Conservation (phyloP, 2,113 vertebrate species). For the Cephalopholis sonnerati region DNA sequence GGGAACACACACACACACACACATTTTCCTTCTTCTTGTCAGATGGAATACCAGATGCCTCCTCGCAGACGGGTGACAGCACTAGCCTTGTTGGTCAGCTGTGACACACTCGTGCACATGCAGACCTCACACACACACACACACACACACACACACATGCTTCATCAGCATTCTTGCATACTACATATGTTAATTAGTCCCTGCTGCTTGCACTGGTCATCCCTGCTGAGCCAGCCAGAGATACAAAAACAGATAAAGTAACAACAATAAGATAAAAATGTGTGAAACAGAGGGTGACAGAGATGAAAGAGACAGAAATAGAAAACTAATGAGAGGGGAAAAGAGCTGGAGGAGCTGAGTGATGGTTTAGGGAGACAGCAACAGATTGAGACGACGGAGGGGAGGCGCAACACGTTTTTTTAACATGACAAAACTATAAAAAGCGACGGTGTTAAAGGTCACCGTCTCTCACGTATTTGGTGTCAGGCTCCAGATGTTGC, state of each 20-base stretch:
- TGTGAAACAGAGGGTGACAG: conserved; percentile 24
- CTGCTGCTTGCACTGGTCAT: conserved; percentile 36
- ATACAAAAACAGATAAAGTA: conserved; percentile 18
- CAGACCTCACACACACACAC: conserved; percentile 1
- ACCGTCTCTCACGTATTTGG: conserved; percentile 19
- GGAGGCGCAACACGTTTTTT: conserved; percentile 32
- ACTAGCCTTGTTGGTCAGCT: conserved; percentile 60
- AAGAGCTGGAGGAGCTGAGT: conserved; percentile 31
- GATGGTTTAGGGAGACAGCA: conserved; percentile 33
- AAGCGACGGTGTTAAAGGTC: conserved; percentile 46
- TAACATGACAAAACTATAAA: conserved; percentile 47
- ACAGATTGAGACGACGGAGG: conserved; percentile 34
- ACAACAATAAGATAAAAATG: conserved; percentile 27
- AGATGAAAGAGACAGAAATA: conserved; percentile 22
- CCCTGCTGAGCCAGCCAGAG: background rate
- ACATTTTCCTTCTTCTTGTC: conserved; percentile 42
- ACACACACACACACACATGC: conserved; percentile 6
- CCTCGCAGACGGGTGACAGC: conserved; percentile 56
- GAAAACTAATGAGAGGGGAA: conserved; percentile 27
- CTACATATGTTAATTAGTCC: conserved; percentile 60
- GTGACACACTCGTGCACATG: conserved; percentile 46
- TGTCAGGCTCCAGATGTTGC: conserved; percentile 57
- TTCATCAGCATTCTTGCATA: conserved; percentile 45
- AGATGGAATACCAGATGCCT: conserved; percentile 75
- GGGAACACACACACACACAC: background rate